Evolutionary conservation across 2,113 vertebrate species (phyloP), one percentile per base, ranked within the genome.

Genomic region (Puntigrus tetrazona): DNA sequence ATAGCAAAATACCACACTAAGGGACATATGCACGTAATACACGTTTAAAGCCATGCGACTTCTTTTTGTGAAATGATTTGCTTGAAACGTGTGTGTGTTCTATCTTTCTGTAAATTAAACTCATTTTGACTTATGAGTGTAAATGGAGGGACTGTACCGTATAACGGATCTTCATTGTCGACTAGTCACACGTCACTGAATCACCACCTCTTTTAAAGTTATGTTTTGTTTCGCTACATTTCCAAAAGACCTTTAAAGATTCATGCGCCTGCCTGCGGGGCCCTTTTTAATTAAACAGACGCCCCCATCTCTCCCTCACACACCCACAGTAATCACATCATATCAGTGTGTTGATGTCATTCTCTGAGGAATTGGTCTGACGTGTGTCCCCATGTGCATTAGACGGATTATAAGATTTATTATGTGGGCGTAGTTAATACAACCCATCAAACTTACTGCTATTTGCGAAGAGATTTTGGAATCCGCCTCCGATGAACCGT

Each of bases 381-480:
- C 76, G 27, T 59, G n/a, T 78, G 76, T 27, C 76, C 6, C 34
- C 14, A 43, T 78, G 77, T 61, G n/a, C 41, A 61, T 79, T 43
- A 41, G 3, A 43, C 77, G 43, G 34, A 43, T 61, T 18, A 43
- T 41, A 61, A 11, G 13, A 79, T 63, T 79, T 27, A 29, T n/a
- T 13, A 27, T 5, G 36, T 31, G 65, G 63, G 80, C 1, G 31
- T 82, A 52, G n/a, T 78, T 76, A 31, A n/a, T 84, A 93, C n/a
- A 73, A 73, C 38, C 70, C 70, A 6, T 27, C 16, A 31, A 75
- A 75, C 97, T 98, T 92, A 98, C 97, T 92, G 96, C 96, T 73
- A 96, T 94, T n/a, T 96, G 94, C 7, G 96, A 96, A 0, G 94
- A 94, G 84, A 94, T 94, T 93, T 96, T 95, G 88, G 95, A 95